Evolutionary conservation across 2,113 vertebrate species (phyloP).

Genomic region (Lycaon pictus): DNA sequence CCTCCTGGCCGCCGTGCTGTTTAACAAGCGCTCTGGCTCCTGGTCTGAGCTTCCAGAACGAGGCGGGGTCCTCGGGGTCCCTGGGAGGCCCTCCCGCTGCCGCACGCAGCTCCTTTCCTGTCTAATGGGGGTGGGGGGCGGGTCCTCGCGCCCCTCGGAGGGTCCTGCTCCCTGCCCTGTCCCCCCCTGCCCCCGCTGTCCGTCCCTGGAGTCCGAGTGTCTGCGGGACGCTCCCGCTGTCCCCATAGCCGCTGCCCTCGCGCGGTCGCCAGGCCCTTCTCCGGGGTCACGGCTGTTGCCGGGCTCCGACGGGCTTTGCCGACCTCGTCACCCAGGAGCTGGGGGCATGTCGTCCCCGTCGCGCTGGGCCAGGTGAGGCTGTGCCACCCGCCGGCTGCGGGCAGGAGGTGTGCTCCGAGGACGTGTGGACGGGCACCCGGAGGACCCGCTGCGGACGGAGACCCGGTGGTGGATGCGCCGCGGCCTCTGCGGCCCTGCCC

Average conservation of each 20-base stretch:
- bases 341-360: background rate
- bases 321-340: background rate
- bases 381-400: too few species aligned
- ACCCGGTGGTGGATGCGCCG: background rate
- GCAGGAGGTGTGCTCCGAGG: background rate
- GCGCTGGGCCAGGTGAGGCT: background rate
- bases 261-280: background rate
- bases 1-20: background rate
- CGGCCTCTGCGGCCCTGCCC: background rate
- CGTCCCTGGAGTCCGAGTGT: background rate
- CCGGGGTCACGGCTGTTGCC: background rate
- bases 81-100: background rate
- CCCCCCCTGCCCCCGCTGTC: background rate
- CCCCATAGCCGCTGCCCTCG: too few species aligned
- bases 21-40: background rate
- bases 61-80: background rate
- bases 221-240: background rate
- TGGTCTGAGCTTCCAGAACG: background rate
- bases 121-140: too few species aligned
- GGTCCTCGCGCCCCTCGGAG: too few species aligned
- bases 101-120: rapidly evolving
- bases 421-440: too few species aligned
- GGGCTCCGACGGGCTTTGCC: background rate
- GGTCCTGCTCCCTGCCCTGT: too few species aligned
- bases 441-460: background rate